Conservation (phyloP, 2,113 vertebrate genomes). For the Perccottus glenii region DNA sequence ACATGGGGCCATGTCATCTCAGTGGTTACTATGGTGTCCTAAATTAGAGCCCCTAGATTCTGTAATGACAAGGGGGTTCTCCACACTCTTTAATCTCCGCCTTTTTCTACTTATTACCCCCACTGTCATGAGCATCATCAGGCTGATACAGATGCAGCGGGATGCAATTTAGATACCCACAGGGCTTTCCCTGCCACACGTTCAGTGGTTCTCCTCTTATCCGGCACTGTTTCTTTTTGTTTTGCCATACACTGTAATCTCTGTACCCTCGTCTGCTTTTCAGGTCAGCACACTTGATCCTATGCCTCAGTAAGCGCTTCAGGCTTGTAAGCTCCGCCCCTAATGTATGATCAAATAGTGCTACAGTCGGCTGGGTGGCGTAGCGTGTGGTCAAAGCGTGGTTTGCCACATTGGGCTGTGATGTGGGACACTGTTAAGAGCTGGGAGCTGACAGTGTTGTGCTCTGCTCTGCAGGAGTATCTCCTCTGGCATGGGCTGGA, state of each 20-base stretch:
- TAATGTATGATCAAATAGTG: constrained; percentile 38
- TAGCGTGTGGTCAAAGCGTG: constrained; percentile 56
- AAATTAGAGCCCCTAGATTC: constrained; percentile 76
- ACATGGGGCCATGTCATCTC: constrained; percentile 50
- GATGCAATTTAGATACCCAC: constrained; percentile 66
- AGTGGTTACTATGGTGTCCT: constrained; percentile 61
- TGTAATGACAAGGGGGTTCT: constrained; percentile 76
- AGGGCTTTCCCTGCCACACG: constrained; percentile 55
- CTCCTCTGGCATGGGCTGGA: constrained; percentile 17
- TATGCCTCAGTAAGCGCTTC: constrained; percentile 25
- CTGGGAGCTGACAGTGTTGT: constrained; percentile 43
- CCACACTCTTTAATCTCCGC: constrained; percentile 74
- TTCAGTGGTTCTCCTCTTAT: constrained; percentile 42
- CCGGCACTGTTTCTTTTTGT: constrained; percentile 35
- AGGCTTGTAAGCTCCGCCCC: constrained; percentile 13
- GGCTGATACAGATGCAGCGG: constrained; percentile 50
- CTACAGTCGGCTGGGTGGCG: constrained; percentile 62
- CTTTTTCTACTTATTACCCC: constrained; percentile 78
- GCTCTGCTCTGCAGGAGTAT: constrained; percentile 24
- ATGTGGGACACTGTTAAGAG: constrained; percentile 67
- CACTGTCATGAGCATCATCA: constrained; percentile 61
- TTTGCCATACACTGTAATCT: constrained; percentile 44
- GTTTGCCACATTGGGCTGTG: constrained; percentile 56
- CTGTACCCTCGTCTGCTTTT: constrained; percentile 26
- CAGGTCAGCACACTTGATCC: constrained; percentile 40